Evolutionary conservation across 2,113 vertebrate species (phyloP).

Genomic region (Stercorarius parasiticus): DNA sequence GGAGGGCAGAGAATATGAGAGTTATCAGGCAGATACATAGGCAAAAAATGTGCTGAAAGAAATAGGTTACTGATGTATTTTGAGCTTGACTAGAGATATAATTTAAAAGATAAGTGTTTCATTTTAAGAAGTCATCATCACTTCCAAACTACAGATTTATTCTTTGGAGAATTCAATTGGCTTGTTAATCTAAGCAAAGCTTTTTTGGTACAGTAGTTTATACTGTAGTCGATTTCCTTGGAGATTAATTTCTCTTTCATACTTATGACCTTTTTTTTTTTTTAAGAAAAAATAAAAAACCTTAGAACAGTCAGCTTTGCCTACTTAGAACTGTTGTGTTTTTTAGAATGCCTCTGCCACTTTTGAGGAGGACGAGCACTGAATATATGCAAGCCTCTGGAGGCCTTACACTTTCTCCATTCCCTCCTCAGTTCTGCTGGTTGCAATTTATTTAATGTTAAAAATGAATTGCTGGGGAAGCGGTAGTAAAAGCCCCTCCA

Average conservation of each 20-base stretch:
- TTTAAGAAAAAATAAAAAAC: neutral
- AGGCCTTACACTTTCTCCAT: neutral
- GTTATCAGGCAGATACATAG: neutral
- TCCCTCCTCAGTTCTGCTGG: neutral
- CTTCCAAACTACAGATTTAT: neutral
- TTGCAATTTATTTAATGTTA: neutral
- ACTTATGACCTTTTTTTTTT: neutral
- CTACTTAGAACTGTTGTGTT: neutral
- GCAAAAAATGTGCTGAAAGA: neutral
- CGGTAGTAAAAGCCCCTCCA: neutral
- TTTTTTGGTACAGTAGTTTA: neutral
- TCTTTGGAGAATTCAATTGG: neutral
- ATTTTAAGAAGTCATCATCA: neutral
- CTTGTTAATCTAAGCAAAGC: neutral
- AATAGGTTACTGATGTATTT: neutral
- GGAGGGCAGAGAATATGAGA: neutral
- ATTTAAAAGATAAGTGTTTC: neutral
- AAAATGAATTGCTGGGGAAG: neutral
- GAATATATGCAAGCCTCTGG: neutral
- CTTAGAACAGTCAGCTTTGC: neutral
- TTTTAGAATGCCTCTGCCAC: rapidly evolving
- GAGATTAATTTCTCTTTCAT: neutral
- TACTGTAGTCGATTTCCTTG: neutral
- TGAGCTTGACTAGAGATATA: neutral
- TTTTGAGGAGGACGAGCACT: neutral